Evolutionary conservation across 2,113 vertebrate species (phyloP), one percentile per base, ranked within the genome.

Genomic region (Arenaria interpres): DNA sequence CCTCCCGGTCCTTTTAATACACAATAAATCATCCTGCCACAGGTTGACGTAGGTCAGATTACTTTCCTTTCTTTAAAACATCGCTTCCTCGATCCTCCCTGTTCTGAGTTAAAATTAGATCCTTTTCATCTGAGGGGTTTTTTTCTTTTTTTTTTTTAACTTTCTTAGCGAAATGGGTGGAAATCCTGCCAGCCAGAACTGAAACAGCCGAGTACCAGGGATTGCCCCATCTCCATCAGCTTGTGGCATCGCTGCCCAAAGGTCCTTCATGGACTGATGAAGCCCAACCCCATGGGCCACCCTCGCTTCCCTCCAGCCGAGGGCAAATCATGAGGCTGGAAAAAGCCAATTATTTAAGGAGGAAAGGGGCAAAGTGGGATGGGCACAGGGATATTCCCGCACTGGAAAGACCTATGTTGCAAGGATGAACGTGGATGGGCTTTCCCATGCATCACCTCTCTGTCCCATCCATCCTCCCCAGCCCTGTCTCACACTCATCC

Each of bases 401-500:
- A 1, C 21, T 74, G 76, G 72, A 60, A 73, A 27, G 43, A 60
- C 35, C 64, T 78, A 10, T 0, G 1, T 12, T 7, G n/a, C 0
- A 0, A 69, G 64, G 77, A 66, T 3, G 32, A 74, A 28, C 0
- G 1, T 0, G 1, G 23, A 9, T 0, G 21, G 27, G 24, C 4
- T 66, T 69, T 45, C 35, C 60, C 7, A 0, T 2, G 6, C 37
- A 28, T 32, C 60, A 6, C 41, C 10, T 37, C 50, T 66, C 62
- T 39, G 1, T 6, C 35, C 63, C 69, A 53, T 7, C 51, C 62
- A n/a, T 6, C 46, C 45, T 46, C 48, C 28, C 37, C 37, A 57
- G 24, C 12, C 8, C 23, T 4, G 0, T 23, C 45, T 66, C 17
- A 2, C 1, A 0, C 18, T n/a, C 4, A 0, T 3, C 25, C 25